These are phyloP conservation scores for Trachelus troglodyta DNA, from an alignment of 2,888 invertebrate species.

Conservation along the genomic window DNA sequence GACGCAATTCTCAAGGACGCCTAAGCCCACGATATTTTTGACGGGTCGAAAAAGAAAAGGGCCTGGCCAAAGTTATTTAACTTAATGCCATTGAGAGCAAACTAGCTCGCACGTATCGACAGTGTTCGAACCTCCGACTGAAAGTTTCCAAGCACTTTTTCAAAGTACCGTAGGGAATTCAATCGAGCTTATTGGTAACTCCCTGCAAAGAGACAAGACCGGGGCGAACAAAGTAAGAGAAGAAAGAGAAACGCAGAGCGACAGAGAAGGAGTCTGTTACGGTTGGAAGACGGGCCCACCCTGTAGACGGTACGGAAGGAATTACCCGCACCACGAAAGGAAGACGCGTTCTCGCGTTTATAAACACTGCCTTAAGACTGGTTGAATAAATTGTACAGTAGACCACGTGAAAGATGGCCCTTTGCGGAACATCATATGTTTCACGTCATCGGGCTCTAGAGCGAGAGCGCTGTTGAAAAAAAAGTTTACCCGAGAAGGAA, in stretches of 20 bases:
- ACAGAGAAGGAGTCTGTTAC: neutral
- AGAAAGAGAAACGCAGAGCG: neutral
- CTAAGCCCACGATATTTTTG: neutral
- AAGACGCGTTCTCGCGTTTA: neutral
- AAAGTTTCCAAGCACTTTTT: neutral
- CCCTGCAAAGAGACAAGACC: neutral
- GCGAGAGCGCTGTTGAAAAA: neutral
- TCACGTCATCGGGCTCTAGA: neutral
- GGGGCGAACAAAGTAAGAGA: conserved; percentile 18
- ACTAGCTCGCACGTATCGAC: neutral
- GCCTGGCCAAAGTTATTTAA: neutral
- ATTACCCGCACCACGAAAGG: neutral
- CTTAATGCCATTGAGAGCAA: neutral
- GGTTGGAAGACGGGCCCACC: too few relatives aligned
- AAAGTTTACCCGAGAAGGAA: neutral
- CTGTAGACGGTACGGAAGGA: neutral
- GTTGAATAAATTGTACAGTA: conserved; percentile 1
- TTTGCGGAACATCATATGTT: conserved; percentile 1
- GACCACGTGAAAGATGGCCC: conserved; percentile 1
- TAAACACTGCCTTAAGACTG: neutral
- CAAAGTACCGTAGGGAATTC: neutral
- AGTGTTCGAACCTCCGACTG: neutral
- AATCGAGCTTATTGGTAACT: neutral
- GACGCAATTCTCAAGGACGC: neutral
- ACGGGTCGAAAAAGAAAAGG: neutral